A percentile compares a stretch with the other conserved stretches of the same genome.
These are phyloP conservation scores for Nothocercus nigrocapillus DNA, from an alignment of 2,113 vertebrate genomes.

Conservation along the genomic window DNA sequence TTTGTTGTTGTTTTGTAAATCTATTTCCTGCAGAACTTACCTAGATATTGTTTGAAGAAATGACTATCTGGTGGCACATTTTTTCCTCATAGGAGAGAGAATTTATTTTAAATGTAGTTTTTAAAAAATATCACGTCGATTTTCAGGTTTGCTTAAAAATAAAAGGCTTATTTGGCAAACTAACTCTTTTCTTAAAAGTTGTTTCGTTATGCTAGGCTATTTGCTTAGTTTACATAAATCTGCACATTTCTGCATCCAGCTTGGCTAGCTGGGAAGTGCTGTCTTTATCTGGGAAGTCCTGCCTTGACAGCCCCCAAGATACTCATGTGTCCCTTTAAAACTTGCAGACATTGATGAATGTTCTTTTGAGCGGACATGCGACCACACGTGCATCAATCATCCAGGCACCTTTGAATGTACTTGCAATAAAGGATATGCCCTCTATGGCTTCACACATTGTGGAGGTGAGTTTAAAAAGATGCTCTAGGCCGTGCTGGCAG, in stretches of 20 bases:
- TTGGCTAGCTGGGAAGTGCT: neutral
- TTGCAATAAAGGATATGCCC: constrained; percentile 91
- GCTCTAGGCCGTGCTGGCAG: neutral
- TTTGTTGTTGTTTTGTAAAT: neutral
- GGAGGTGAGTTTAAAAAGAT: constrained; percentile 84
- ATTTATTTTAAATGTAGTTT: neutral
- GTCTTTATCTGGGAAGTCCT: neutral
- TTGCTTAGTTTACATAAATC: neutral
- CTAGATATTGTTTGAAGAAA: neutral
- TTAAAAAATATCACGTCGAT: neutral
- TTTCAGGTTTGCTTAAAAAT: neutral
- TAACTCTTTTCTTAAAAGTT: neutral
- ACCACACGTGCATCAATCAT: constrained; percentile 94
- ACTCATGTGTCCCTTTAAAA: constrained; percentile 55
- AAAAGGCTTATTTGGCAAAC: neutral
- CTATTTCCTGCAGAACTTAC: neutral
- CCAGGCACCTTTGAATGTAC: constrained; percentile 91
- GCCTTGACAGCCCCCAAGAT: neutral
- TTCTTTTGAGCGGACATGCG: constrained; percentile 94
- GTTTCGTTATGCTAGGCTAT: neutral
- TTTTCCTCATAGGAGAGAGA: neutral
- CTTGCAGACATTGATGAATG: constrained; percentile 97
- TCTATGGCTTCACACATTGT: constrained; percentile 94
- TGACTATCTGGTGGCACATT: neutral
- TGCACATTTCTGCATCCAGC: neutral